These are phyloP conservation scores for Chorisops tibialis DNA, from an alignment of 2,888 invertebrate genomes.

Conservation along the genomic window DNA sequence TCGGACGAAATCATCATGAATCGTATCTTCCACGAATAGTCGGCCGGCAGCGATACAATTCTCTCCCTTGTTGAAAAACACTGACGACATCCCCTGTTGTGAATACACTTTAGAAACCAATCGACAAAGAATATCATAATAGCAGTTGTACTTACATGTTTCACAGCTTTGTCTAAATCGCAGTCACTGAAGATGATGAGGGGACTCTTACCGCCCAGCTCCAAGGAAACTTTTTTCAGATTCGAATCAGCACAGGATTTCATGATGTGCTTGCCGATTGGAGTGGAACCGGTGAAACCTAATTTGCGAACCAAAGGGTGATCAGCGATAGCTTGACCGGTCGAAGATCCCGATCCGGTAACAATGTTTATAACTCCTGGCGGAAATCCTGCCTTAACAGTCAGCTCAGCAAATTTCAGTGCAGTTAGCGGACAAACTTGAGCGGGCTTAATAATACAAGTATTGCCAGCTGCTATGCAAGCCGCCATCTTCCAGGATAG, in stretches of 20 bases:
- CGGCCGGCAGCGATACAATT: conserved; percentile 97
- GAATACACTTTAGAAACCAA: not conserved
- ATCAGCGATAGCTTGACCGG: conserved; percentile 83
- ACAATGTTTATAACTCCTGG: conserved; percentile 92
- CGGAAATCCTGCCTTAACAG: conserved; percentile 87
- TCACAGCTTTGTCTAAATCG: conserved; percentile 89
- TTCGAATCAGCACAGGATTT: conserved; percentile 83
- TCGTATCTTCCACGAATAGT: conserved; percentile 84
- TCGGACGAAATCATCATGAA: conserved; percentile 85
- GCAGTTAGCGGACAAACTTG: conserved; percentile 90
- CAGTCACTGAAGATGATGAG: conserved; percentile 91
- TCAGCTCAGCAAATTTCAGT: conserved; percentile 89
- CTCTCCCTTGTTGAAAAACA: conserved; percentile 98
- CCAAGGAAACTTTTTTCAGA: conserved; percentile 91
- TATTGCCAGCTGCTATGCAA: conserved; percentile 93
- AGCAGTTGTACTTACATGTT: conserved; percentile 61
- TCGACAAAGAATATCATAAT: not conserved
- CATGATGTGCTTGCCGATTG: conserved; percentile 86
- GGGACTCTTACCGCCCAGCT: conserved; percentile 94
- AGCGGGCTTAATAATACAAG: conserved; percentile 94
- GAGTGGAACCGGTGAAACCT: conserved; percentile 95
- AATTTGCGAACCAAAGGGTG: conserved; percentile 85
- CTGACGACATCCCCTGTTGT: conserved; percentile 84
- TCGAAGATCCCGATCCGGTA: conserved; percentile 74
- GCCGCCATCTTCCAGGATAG: conserved; percentile 98